A percentile compares a stretch with the other conserved stretches of the same genome.
Conservation (phyloP, 1,140 invertebrate species). For the Drosophila melanica region DNA sequence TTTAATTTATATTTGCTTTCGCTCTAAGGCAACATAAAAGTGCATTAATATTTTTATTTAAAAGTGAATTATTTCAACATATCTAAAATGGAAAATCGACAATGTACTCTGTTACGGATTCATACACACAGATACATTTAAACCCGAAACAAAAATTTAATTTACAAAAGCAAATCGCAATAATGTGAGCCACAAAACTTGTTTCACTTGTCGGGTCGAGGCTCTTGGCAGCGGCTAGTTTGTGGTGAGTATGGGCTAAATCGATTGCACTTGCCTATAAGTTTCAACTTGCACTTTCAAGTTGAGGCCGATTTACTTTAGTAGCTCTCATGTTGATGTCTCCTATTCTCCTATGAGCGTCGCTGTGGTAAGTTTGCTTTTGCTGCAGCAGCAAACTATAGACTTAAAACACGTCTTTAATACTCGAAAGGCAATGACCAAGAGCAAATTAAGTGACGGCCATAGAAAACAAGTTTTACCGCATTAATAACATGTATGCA, state of each 20-base stretch:
- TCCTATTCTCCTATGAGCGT: not conserved
- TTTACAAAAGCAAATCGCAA: constrained; percentile 11
- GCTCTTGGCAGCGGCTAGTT: constrained; percentile 1
- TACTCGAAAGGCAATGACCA: constrained; percentile 73
- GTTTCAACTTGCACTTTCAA: constrained; percentile 75
- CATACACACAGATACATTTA: not conserved
- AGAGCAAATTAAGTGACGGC: constrained; percentile 69
- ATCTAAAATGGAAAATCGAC: constrained; percentile 31
- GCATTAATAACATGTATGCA: constrained; percentile 33
- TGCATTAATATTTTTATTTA: constrained; percentile 41
- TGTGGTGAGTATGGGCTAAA: constrained; percentile 40
- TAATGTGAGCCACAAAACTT: constrained; percentile 58
- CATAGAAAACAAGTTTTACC: constrained; percentile 71
- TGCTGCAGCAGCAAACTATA: constrained; percentile 33
- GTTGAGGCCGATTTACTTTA: constrained; percentile 33
- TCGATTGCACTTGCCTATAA: constrained; percentile 73
- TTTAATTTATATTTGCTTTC: no score
- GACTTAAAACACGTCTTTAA: constrained; percentile 21
- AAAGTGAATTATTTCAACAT: constrained; percentile 35
- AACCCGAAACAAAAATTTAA: constrained; percentile 16
- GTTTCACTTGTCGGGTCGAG: constrained; percentile 53
- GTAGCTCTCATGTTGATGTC: constrained; percentile 27
- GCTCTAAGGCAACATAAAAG: constrained; percentile 13
- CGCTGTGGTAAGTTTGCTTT: constrained; percentile 37
- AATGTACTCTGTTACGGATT: not conserved